phyloP scores from a whole-genome alignment of 2,797 vertebrate genomes.

The Phalloptychus januarius region DNA sequence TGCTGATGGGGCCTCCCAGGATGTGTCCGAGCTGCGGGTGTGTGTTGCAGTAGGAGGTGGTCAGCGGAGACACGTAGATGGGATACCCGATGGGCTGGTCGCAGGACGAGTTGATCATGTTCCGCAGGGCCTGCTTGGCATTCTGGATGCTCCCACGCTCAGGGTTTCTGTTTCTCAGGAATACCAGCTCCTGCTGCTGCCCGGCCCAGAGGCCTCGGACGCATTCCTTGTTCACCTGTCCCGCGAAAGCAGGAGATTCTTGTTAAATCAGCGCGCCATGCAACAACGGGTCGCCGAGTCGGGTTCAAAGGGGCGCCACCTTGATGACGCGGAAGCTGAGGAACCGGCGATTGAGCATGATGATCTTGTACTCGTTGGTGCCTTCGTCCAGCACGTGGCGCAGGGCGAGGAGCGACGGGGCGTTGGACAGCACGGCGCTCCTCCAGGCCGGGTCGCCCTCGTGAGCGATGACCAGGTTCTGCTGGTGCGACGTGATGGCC shows the following conservation, averaged over 20 bases:
- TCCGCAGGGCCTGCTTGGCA: slow-evolving; percentile 96
- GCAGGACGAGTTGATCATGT: slow-evolving; percentile 99
- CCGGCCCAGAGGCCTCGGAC: slow-evolving; percentile 98
- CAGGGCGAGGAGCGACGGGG: slow-evolving; percentile 92
- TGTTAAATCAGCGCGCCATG: background rate
- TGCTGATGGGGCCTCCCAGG: slow-evolving; percentile 94
- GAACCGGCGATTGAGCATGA: slow-evolving; percentile 95
- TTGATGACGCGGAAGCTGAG: slow-evolving; percentile 98
- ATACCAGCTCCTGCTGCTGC: slow-evolving; percentile 97
- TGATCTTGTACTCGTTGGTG: slow-evolving; percentile 98
- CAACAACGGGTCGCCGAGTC: background rate
- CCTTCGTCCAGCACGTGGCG: slow-evolving; percentile 97
- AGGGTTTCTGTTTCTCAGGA: slow-evolving; percentile 95
- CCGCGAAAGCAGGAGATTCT: background rate
- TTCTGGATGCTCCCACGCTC: slow-evolving; percentile 99
- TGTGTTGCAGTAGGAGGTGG: slow-evolving; percentile 95
- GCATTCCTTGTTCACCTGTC: slow-evolving; percentile 95
- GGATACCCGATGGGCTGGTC: slow-evolving; percentile 99
- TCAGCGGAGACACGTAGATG: slow-evolving; percentile 97
- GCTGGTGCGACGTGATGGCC: slow-evolving; percentile 93
- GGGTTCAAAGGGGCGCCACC: slow-evolving; percentile 67
- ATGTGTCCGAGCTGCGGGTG: slow-evolving; percentile 93
- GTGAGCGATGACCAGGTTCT: slow-evolving; percentile 95
- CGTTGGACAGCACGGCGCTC: slow-evolving; percentile 94
- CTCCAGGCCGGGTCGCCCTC: slow-evolving; percentile 98